Conservation (phyloP, 2,888 invertebrate genomes). For the Calephelis perditalis region DNA sequence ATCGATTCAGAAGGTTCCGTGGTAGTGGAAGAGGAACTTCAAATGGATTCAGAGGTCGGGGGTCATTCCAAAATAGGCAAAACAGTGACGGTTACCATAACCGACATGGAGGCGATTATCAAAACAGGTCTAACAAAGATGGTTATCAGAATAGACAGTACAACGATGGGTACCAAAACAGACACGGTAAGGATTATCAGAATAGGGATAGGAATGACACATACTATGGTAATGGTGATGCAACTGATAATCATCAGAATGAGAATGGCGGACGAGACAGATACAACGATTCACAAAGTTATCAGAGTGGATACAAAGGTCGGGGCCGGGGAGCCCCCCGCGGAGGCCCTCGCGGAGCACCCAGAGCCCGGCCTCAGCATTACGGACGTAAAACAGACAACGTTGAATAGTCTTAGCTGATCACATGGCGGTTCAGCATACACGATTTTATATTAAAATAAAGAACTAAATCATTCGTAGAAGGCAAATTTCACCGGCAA, state of each 20-base stretch:
- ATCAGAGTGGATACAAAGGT: slow-evolving; percentile 76
- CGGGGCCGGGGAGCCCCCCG: slow-evolving; percentile 66
- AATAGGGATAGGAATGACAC: slow-evolving; percentile 48
- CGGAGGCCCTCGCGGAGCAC: slow-evolving; percentile 47
- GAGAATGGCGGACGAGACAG: slow-evolving; percentile 73
- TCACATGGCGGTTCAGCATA: slow-evolving; percentile 32
- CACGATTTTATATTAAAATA: slow-evolving; percentile 38
- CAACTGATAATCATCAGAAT: slow-evolving; percentile 59
- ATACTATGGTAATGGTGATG: slow-evolving; percentile 64
- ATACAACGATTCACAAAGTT: slow-evolving; percentile 68
- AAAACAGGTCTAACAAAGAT: slow-evolving; percentile 51
- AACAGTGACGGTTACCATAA: slow-evolving; percentile 53
- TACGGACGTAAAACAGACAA: slow-evolving; percentile 61
- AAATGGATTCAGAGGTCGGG: slow-evolving; percentile 63
- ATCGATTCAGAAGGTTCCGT: slow-evolving; percentile 55
- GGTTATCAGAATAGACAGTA: slow-evolving; percentile 53
- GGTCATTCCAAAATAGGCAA: slow-evolving; percentile 51
- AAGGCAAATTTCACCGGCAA: slow-evolving; percentile 85
- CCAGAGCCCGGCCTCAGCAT: slow-evolving; percentile 42
- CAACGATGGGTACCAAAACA: slow-evolving; percentile 54
- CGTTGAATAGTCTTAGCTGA: slow-evolving; percentile 44
- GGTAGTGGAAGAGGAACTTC: slow-evolving; percentile 57
- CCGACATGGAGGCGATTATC: slow-evolving; percentile 51
- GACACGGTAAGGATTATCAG: slow-evolving; percentile 54
- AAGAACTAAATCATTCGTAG: slow-evolving; percentile 77